These are phyloP conservation scores for Macrochelys suwanniensis DNA, from an alignment of 2,797 vertebrate genomes.

Conservation along the genomic window DNA sequence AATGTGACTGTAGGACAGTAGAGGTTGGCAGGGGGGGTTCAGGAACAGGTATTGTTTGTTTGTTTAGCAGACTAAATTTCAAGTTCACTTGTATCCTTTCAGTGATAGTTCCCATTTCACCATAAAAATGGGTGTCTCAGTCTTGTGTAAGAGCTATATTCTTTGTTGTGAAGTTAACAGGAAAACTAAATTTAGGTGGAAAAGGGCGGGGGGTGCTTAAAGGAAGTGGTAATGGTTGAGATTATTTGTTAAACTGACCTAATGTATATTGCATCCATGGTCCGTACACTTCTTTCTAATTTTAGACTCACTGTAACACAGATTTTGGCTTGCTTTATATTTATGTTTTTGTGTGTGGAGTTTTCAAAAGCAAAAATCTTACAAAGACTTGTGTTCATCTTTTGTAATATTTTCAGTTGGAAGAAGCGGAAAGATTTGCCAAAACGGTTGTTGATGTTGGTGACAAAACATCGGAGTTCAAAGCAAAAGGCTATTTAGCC, in stretches of 20 bases:
- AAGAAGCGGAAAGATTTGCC: slow-evolving; percentile 95
- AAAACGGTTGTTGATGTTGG: slow-evolving; percentile 94
- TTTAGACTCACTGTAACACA: not conserved
- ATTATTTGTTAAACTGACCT: not conserved
- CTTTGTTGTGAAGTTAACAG: not conserved
- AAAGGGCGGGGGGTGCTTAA: not conserved
- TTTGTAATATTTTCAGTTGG: slow-evolving; percentile 86
- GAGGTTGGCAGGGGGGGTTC: not conserved
- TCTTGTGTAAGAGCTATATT: not conserved
- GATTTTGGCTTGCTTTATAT: slow-evolving; percentile 19
- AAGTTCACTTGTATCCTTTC: not conserved
- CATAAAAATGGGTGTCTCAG: not conserved
- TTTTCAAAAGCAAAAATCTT: not conserved
- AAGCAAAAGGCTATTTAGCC: slow-evolving; percentile 96
- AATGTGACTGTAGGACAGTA: not conserved
- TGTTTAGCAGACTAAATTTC: not conserved
- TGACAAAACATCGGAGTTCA: slow-evolving; percentile 96
- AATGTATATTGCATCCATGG: not conserved
- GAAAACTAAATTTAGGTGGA: not conserved
- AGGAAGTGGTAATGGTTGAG: not conserved
- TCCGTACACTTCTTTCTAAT: not conserved
- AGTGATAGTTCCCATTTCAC: not conserved
- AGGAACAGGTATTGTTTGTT: not conserved
- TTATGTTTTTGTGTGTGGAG: not conserved
- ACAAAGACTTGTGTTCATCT: not conserved